Evolutionary conservation across 2,113 vertebrate genomes (phyloP).

Genomic region (Pachycephala philippinensis): DNA sequence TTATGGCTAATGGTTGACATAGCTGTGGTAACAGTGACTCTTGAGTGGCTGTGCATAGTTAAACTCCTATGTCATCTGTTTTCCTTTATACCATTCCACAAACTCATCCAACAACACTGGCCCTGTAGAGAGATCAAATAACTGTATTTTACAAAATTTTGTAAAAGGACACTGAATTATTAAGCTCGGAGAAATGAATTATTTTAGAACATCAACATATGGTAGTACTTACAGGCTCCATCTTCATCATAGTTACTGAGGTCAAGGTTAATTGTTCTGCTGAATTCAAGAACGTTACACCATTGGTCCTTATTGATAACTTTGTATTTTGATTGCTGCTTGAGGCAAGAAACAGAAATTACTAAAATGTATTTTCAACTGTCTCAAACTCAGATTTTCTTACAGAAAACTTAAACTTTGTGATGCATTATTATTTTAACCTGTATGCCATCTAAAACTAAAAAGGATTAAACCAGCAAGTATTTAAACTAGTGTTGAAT

Average conservation of each 20-base stretch:
- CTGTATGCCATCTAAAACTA: not conserved
- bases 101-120: conserved; percentile 99
- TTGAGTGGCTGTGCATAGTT: conserved; percentile 74
- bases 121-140: conserved; percentile 77
- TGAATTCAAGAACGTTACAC: conserved; percentile 99
- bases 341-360: conserved; percentile 56
- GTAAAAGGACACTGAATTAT: not conserved
- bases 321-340: conserved; percentile 98
- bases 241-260: conserved; percentile 99
- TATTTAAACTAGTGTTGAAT: not conserved
- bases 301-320: conserved; percentile 99
- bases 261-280: conserved; percentile 97
- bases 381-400: not conserved
- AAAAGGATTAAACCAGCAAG: not conserved
- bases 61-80: conserved; percentile 91
- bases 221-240: conserved; percentile 89
- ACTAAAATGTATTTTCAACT: not conserved
- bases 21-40: conserved; percentile 80
- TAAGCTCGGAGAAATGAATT: not conserved
- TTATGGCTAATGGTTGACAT: conserved; percentile 78
- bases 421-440: not conserved
- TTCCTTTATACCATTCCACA: conserved; percentile 99
- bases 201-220: not conserved
- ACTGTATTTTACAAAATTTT: conserved; percentile 9
- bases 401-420: not conserved